Conservation (phyloP, 1,140 invertebrate genomes). For the Drosophila suzukii region DNA sequence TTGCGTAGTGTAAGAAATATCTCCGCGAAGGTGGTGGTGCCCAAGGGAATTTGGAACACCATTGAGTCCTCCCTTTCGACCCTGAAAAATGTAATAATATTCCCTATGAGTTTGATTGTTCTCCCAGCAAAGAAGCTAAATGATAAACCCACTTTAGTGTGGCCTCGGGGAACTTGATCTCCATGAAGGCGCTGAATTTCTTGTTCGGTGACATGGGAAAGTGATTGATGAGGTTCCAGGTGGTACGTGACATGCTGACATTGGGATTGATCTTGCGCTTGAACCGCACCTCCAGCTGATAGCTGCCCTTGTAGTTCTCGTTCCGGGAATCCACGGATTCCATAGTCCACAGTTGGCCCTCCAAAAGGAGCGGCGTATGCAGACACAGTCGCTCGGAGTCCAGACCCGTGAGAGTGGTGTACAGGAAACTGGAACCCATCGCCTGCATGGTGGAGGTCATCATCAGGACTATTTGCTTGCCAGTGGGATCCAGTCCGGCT, state of each 20-base stretch:
- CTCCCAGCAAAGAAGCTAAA: neutral
- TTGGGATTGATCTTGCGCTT: slow-evolving; percentile 62
- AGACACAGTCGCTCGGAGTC: slow-evolving; percentile 94
- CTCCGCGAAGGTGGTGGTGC: slow-evolving; percentile 37
- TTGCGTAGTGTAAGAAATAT: slow-evolving; percentile 53
- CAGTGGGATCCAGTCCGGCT: slow-evolving; percentile 93
- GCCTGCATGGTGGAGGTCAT: slow-evolving; percentile 84
- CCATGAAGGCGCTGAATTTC: slow-evolving; percentile 58
- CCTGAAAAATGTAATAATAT: slow-evolving; percentile 16
- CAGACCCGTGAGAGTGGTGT: slow-evolving; percentile 91
- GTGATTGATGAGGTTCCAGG: slow-evolving; percentile 68
- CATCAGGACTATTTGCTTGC: slow-evolving; percentile 90
- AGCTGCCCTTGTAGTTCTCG: slow-evolving; percentile 84
- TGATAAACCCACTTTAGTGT: slow-evolving; percentile 33
- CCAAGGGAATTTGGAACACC: slow-evolving; percentile 36
- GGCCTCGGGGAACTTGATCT: slow-evolving; percentile 56
- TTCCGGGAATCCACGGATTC: slow-evolving; percentile 87
- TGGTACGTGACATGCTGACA: slow-evolving; percentile 39
- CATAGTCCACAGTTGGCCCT: slow-evolving; percentile 87
- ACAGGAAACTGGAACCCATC: slow-evolving; percentile 86
- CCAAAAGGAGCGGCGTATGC: slow-evolving; percentile 92
- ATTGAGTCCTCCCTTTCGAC: slow-evolving; percentile 20
- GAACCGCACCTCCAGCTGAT: slow-evolving; percentile 66
- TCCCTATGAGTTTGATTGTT: neutral
- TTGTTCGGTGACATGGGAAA: slow-evolving; percentile 59